phyloP scores from a whole-genome alignment of 2,113 vertebrate genomes.

The Erinaceus europaeus region DNA sequence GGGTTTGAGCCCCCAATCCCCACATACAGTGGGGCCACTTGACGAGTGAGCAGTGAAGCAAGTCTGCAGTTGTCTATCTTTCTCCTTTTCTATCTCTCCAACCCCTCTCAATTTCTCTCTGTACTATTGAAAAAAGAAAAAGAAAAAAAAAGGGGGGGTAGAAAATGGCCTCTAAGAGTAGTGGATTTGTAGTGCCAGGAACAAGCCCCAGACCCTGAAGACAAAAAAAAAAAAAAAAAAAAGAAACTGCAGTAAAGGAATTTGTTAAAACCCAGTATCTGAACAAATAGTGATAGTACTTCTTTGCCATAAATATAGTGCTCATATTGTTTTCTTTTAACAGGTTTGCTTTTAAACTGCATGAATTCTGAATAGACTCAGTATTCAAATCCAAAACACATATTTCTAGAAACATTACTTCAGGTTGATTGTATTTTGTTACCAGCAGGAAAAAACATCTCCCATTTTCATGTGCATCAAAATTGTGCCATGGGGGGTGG shows the following conservation, averaged over 20 bases:
- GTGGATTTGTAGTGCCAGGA: no score
- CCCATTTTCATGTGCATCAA: conserved; percentile 7
- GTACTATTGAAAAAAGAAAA: no score
- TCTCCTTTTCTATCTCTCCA: no score
- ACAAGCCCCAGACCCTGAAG: no score
- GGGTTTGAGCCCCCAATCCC: no score
- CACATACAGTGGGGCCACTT: no score
- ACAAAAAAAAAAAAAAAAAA: neutral
- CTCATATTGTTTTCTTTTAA: conserved; percentile 45
- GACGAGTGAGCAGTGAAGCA: no score
- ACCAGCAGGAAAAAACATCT: conserved; percentile 36
- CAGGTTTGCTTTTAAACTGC: conserved; percentile 53
- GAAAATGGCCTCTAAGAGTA: no score
- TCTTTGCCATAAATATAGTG: neutral
- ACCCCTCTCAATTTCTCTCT: no score
- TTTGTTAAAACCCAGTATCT: conserved; percentile 25
- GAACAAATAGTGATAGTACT: neutral
- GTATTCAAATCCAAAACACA: conserved; percentile 54
- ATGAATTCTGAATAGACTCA: conserved; percentile 49
- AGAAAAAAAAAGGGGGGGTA: no score
- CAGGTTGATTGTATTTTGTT: conserved; percentile 54
- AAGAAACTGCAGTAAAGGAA: neutral
- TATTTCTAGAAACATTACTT: conserved; percentile 54
- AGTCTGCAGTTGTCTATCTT: no score
- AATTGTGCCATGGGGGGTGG: neutral